Conservation (phyloP, 1,140 invertebrate species). For the Nasonia longicornis region DNA sequence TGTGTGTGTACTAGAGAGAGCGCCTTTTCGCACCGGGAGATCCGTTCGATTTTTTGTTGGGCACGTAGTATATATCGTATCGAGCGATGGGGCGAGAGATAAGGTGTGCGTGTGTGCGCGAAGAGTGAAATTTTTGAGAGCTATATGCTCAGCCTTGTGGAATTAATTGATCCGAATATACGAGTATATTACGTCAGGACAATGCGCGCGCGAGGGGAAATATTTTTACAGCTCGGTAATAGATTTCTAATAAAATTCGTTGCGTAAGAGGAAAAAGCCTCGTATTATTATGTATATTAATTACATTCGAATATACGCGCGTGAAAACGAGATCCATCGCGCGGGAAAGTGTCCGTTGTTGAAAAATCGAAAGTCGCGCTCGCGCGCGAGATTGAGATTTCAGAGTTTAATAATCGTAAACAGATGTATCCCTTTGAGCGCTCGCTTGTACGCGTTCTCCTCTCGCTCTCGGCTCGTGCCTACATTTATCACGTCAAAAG, state of each 20-base stretch:
- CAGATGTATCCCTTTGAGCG: not conserved
- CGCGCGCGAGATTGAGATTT: not conserved
- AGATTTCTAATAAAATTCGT: not conserved
- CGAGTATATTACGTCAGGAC: not conserved
- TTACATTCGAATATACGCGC: not conserved
- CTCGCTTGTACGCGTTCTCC: not conserved
- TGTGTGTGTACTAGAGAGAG: not conserved
- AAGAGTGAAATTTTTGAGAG: not conserved
- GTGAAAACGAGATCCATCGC: too few relatives aligned
- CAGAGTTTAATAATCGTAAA: not conserved
- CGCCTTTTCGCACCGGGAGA: not conserved
- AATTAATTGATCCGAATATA: slow-evolving; percentile 9
- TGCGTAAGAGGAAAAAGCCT: not conserved
- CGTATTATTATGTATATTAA: not conserved
- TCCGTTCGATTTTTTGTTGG: not conserved
- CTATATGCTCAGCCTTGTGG: not conserved
- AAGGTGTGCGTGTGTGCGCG: not conserved
- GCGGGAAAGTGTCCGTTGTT: too few relatives aligned
- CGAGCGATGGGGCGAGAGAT: not conserved
- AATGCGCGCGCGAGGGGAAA: not conserved
- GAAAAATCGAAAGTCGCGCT: too few relatives aligned
- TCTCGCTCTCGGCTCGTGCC: not conserved
- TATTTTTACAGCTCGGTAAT: not conserved
- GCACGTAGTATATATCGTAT: not conserved
- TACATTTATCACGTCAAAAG: slow-evolving; percentile 11